Base-by-base conservation (phyloP, 2,113 vertebrate species). In the Heteronetta atricapilla region DNA sequence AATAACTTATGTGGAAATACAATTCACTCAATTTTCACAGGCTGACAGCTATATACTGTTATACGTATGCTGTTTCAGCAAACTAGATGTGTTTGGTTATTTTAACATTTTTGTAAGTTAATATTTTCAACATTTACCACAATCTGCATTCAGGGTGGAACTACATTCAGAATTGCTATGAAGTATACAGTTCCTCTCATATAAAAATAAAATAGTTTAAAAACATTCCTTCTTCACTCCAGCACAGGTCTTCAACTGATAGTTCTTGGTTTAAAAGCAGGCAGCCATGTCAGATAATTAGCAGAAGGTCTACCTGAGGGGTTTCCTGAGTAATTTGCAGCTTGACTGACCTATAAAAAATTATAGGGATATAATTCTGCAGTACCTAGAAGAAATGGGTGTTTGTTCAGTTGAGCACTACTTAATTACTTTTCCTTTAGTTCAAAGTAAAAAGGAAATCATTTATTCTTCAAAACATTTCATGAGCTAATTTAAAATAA, bases 361-460 rank as follows among this genome's bases (percentile, higher is more conserved):
- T 64, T 44, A 76, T 3, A 75, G 68, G n/a, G 46, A 91, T 95
- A n/a, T 63, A 88, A 70, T 66, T 56, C 83, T 75, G 34, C 62
- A 55, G 52, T 76, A 83, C 60, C 85, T 83, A 46, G 67, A 94
- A 91, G 85, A 75, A 93, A 94, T 68, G 64, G 76, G 16, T 94
- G 72, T 88, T 96, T 95, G 87, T 79, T 95, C 91, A 94, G 82
- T 93, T 88, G 85, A 95, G 88, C 23, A 72, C 79, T 63, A 60
- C 64, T 93, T 90, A 95, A 93, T 95, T 80, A 87, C 63, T 88
- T 92, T 91, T 88, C 22, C 78, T 84, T 89, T 66, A 94, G 78
- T 93, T 96, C 87, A 91, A 96, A 96, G 93, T 21, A 66, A 85
- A 94, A 90, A 50, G 50, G 82, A 87, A 95, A 94, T 78, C 1